Evolutionary conservation across 2,888 invertebrate genomes (phyloP).

Genomic region (Axea sp.): DNA sequence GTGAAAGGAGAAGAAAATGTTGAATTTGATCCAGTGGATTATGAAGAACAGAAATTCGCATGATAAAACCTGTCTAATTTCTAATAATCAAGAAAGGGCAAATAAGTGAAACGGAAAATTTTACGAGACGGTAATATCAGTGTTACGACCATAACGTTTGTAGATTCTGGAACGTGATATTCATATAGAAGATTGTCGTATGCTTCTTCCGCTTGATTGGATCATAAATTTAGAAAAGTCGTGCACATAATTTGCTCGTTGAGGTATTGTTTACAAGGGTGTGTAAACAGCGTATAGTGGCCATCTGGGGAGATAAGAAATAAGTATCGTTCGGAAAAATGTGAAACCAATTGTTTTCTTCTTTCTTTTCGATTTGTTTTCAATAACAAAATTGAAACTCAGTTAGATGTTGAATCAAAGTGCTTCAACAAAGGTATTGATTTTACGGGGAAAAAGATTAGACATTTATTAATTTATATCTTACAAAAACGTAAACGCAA

Average conservation of each 20-base stretch:
- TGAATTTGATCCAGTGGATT: constrained; percentile 42
- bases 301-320: constrained; percentile 19
- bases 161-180: constrained; percentile 58
- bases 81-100: constrained; percentile 44
- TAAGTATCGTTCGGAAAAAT: constrained; percentile 10
- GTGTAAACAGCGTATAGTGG: constrained; percentile 27
- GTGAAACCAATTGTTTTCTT: constrained; percentile 19
- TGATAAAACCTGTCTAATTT: constrained; percentile 46
- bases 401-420: constrained; percentile 4
- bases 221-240: constrained; percentile 53
- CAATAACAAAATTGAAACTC: constrained; percentile 26
- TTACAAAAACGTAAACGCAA: background rate
- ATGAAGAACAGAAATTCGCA: constrained; percentile 39
- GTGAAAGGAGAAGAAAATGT: constrained; percentile 71
- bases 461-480: constrained; percentile 20
- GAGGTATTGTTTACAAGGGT: constrained; percentile 37
- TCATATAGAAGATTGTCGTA: constrained; percentile 56
- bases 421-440: constrained; percentile 3
- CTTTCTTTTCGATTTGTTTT: constrained; percentile 15
- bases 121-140: constrained; percentile 55
- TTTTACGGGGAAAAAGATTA: constrained; percentile 5
- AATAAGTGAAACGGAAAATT: constrained; percentile 48
- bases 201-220: constrained; percentile 56
- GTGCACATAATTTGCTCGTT: constrained; percentile 38
- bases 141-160: constrained; percentile 59